These are phyloP conservation scores for Neoscelio sp. DNA, from an alignment of 2,888 invertebrate species.

Conservation along the genomic window DNA sequence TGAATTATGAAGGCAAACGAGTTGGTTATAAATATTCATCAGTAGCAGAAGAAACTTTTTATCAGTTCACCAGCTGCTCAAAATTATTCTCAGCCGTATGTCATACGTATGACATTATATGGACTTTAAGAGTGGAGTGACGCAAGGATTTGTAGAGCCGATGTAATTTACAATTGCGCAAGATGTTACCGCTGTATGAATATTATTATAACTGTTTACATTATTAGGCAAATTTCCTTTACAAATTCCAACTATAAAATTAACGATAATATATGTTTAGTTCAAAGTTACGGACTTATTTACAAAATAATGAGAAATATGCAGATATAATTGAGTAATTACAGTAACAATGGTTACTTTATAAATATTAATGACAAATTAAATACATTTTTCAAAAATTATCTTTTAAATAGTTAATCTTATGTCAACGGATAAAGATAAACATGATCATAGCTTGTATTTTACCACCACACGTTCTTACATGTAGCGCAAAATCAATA, in stretches of 20 bases:
- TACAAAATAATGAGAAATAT: no score
- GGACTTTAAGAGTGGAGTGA: constrained; percentile 26
- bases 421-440: not conserved
- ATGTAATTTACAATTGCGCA: constrained; percentile 23
- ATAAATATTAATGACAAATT: not conserved
- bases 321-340: no score
- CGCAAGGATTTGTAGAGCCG: constrained; percentile 18
- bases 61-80: constrained; percentile 23
- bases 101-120: constrained; percentile 5
- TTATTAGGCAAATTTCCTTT: constrained; percentile 20
- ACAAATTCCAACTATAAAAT: no score
- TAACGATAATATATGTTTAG: no score
- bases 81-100: constrained; percentile 41
- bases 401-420: not conserved
- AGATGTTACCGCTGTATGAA: constrained; percentile 29
- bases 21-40: constrained; percentile 63
- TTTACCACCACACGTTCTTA: not conserved
- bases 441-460: not conserved
- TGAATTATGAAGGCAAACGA: constrained; percentile 57
- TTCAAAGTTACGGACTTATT: not conserved
- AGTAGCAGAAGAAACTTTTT: constrained; percentile 51
- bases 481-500: constrained; percentile 1
- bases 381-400: not conserved
- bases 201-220: constrained; percentile 23
- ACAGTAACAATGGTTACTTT: not conserved